These are phyloP conservation scores for Drosophila triauraria DNA, from an alignment of 1,140 invertebrate genomes.

Conservation along the genomic window DNA sequence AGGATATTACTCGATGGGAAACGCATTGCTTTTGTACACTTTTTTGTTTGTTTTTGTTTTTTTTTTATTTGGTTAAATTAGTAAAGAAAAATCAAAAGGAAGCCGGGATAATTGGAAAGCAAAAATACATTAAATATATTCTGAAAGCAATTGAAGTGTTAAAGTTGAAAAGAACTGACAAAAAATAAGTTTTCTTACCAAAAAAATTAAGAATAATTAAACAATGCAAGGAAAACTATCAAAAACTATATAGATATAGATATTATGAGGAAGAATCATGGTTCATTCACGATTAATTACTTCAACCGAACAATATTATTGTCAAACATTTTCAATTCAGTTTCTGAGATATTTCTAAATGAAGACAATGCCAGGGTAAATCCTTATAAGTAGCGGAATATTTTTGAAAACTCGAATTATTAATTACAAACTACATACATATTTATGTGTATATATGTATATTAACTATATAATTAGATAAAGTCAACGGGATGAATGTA, in stretches of 20 bases:
- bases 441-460: constrained; percentile 1
- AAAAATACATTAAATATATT: background rate
- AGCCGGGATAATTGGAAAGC: background rate
- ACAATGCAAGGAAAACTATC: background rate
- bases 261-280: too few species aligned
- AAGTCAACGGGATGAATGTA: constrained; percentile 25
- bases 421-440: constrained; percentile 11
- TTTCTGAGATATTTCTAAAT: background rate
- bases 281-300: background rate
- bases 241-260: background rate
- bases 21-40: constrained; percentile 7
- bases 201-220: background rate
- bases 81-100: background rate
- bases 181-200: background rate
- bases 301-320: constrained; percentile 13
- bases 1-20: constrained; percentile 3
- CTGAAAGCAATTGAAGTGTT: background rate
- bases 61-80: background rate
- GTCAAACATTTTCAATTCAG: constrained; percentile 21
- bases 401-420: constrained; percentile 29
- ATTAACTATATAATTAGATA: constrained; percentile 15
- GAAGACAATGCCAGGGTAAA: constrained; percentile 1
- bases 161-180: constrained; percentile 1
- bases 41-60: background rate
- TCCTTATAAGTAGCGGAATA: background rate